phyloP scores from a whole-genome alignment of 2,797 vertebrate species.

The Onychomys leucogaster region DNA sequence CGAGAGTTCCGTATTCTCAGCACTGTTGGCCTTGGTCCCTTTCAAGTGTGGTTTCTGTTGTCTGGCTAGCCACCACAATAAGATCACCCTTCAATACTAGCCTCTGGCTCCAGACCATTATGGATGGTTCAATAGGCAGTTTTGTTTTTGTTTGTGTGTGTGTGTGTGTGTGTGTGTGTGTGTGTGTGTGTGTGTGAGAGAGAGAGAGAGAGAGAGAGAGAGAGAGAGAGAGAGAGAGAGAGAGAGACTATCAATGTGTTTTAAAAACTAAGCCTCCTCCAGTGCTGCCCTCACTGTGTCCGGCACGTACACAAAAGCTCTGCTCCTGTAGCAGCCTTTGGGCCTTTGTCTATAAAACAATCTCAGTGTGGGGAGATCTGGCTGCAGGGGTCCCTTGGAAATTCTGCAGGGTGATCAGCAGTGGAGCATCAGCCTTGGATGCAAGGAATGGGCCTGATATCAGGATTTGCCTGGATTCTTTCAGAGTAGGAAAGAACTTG shows the following conservation, averaged over 20 bases:
- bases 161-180: background rate
- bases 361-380: background rate
- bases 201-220: too few species aligned
- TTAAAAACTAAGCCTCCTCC: background rate
- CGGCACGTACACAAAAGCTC: background rate
- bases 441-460: background rate
- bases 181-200: background rate
- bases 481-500: background rate
- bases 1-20: slow-evolving; percentile 1
- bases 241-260: background rate
- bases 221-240: too few species aligned
- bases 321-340: background rate
- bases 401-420: background rate
- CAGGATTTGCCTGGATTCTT: background rate
- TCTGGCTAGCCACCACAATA: background rate
- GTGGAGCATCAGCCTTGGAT: background rate
- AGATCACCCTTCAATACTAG: slow-evolving; percentile 16
- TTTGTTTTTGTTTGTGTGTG: too few species aligned
- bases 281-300: background rate
- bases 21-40: background rate
- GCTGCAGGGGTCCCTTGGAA: background rate
- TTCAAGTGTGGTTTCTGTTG: slow-evolving; percentile 41
- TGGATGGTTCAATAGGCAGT: background rate
- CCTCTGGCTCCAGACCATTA: background rate
- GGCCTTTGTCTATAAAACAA: background rate